phyloP scores from a whole-genome alignment of 2,888 invertebrate species.

The Chromoteleia sp. region DNA sequence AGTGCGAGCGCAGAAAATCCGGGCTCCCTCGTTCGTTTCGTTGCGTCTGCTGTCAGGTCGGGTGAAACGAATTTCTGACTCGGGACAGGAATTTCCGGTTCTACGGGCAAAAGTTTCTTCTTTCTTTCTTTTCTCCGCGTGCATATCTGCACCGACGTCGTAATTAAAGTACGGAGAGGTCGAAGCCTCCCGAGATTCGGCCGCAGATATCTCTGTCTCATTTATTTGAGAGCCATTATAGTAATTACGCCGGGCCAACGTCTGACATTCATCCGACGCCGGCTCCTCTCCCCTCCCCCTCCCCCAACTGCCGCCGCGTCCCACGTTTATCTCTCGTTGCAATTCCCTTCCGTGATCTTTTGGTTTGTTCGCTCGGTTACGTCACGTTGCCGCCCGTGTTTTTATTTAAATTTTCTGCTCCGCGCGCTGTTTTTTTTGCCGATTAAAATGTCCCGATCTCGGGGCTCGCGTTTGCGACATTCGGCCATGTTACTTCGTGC shows the following conservation, averaged over 20 bases:
- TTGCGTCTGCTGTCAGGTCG: slow-evolving; percentile 58
- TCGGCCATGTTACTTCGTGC: too few species aligned
- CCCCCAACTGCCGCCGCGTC: too few species aligned
- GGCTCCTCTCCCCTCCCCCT: too few species aligned
- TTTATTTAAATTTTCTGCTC: slow-evolving; percentile 62
- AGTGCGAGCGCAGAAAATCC: slow-evolving; percentile 45
- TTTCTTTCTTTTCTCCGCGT: slow-evolving; percentile 67
- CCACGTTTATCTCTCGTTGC: slow-evolving; percentile 55
- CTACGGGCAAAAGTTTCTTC: slow-evolving; percentile 61
- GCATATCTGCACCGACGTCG: slow-evolving; percentile 73
- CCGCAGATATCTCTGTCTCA: slow-evolving; percentile 68
- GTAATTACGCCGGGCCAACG: slow-evolving; percentile 70
- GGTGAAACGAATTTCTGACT: slow-evolving; percentile 68
- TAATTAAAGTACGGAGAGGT: slow-evolving; percentile 72
- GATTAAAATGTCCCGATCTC: slow-evolving; percentile 37
- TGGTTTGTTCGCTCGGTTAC: slow-evolving; percentile 57
- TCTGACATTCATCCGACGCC: slow-evolving; percentile 67
- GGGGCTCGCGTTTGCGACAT: too few species aligned
- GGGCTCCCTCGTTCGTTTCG: slow-evolving; percentile 51
- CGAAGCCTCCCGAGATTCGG: slow-evolving; percentile 69
- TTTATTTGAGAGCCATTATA: slow-evolving; percentile 68
- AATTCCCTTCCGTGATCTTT: slow-evolving; percentile 65
- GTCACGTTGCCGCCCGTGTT: slow-evolving; percentile 56
- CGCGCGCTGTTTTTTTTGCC: slow-evolving; percentile 50
- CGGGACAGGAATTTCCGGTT: slow-evolving; percentile 73